Percentiles rank a stretch among this genome's conserved stretches.
Conservation (phyloP, 2,113 vertebrate species). For the Meleagris gallopavo region DNA sequence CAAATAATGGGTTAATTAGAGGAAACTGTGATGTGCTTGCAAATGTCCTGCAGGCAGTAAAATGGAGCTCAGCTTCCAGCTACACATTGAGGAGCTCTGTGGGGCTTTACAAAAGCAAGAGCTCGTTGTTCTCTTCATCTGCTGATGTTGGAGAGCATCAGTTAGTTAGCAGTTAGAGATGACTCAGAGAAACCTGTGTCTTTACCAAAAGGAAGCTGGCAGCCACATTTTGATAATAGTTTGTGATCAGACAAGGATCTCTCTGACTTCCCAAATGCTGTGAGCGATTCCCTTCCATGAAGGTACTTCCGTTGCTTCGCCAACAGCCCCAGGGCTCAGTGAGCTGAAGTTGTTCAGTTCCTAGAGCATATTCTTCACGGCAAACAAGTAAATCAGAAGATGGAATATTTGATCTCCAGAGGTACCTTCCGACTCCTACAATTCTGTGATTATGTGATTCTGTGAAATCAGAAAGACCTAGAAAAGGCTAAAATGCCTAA, state of each 20-base stretch:
- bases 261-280: fast-evolving
- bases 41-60: slow-evolving; percentile 2
- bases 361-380: neutral
- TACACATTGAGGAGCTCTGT: neutral
- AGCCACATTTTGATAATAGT: neutral
- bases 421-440: too few species aligned
- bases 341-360: neutral
- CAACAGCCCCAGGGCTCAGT: neutral
- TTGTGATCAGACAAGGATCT: neutral
- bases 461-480: neutral
- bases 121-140: fast-evolving
- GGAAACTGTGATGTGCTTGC: slow-evolving; percentile 29
- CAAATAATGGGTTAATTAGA: slow-evolving; percentile 46
- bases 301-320: neutral
- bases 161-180: neutral
- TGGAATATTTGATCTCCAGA: too few species aligned
- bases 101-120: neutral
- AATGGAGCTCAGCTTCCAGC: neutral
- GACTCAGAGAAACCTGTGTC: neutral
- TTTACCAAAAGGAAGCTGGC: neutral
- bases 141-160: neutral
- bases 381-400: neutral
- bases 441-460: too few species aligned
- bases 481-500: neutral
- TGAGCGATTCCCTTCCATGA: neutral